These are phyloP conservation scores for Xiphias gladius DNA, from an alignment of 2,113 vertebrate genomes.

Conservation along the genomic window DNA sequence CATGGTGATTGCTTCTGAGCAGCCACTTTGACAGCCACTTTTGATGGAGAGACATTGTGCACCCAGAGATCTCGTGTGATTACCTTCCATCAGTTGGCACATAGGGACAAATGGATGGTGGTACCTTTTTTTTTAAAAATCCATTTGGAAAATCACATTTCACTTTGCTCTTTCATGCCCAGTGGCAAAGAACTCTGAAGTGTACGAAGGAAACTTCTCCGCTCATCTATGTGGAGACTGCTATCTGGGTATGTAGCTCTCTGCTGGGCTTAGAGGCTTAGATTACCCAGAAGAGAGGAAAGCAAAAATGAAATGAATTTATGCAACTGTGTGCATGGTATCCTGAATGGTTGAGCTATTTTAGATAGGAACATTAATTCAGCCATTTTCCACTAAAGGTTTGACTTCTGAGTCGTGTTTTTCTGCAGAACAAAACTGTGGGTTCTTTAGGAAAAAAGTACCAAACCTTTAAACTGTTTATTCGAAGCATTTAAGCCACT, in stretches of 20 bases:
- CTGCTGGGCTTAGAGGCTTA: conserved; percentile 62
- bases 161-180: conserved; percentile 63
- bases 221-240: conserved; percentile 35
- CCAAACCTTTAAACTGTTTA: conserved; percentile 35
- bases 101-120: conserved; percentile 51
- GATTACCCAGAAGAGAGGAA: conserved; percentile 73
- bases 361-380: conserved; percentile 21
- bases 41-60: conserved; percentile 53
- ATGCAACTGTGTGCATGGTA: conserved; percentile 52
- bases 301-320: conserved; percentile 69
- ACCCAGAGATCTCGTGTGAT: conserved; percentile 58
- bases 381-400: conserved; percentile 3
- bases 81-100: conserved; percentile 54
- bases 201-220: conserved; percentile 59
- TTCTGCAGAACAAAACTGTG: conserved; percentile 11
- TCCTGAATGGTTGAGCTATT: conserved; percentile 29
- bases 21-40: conserved; percentile 65
- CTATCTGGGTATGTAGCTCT: conserved; percentile 61
- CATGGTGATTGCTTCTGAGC: conserved; percentile 58
- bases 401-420: conserved; percentile 38
- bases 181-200: conserved; percentile 55
- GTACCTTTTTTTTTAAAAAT: conserved; percentile 53
- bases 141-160: conserved; percentile 68
- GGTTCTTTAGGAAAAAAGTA: conserved; percentile 16
- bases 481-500: conserved; percentile 40